Percentiles rank a stretch among this genome's conserved stretches.
Conservation (phyloP, 2,113 vertebrate species). For the Takifugu flavidus region DNA sequence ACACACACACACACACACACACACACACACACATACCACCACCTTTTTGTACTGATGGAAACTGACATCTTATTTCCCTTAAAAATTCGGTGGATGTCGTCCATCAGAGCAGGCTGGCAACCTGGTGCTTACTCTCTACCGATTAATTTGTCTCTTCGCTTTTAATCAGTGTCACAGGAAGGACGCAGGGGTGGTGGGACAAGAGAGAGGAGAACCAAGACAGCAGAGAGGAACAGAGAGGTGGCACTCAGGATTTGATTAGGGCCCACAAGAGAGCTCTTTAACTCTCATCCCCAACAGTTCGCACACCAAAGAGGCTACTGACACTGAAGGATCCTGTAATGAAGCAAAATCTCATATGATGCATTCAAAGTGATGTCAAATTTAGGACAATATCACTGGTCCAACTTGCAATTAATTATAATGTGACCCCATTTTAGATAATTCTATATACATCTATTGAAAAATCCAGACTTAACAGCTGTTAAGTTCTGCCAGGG, state of each 20-base stretch:
- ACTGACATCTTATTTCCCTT: conserved; percentile 67
- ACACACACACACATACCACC: too few relatives aligned
- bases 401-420: too few relatives aligned
- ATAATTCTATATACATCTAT: too few relatives aligned
- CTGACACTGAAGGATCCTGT: background rate
- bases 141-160: conserved; percentile 75
- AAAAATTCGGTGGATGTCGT: conserved; percentile 71
- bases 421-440: too few relatives aligned
- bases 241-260: conserved; percentile 45
- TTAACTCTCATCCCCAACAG: conserved; percentile 27
- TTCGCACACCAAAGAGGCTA: background rate
- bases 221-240: conserved; percentile 15
- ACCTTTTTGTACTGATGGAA: conserved; percentile 61
- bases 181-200: conserved; percentile 16
- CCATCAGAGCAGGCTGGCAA: conserved; percentile 55
- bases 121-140: conserved; percentile 52
- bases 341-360: too few relatives aligned
- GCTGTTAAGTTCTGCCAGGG: too few relatives aligned
- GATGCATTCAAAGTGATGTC: too few relatives aligned
- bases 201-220: conserved; percentile 8
- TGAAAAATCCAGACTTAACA: too few relatives aligned
- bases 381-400: too few relatives aligned
- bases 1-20: conserved; percentile 12
- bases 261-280: conserved; percentile 30
- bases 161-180: conserved; percentile 73